phyloP scores from a whole-genome alignment of 1,140 invertebrate species.

The Thaumetopoea pityocampa region DNA sequence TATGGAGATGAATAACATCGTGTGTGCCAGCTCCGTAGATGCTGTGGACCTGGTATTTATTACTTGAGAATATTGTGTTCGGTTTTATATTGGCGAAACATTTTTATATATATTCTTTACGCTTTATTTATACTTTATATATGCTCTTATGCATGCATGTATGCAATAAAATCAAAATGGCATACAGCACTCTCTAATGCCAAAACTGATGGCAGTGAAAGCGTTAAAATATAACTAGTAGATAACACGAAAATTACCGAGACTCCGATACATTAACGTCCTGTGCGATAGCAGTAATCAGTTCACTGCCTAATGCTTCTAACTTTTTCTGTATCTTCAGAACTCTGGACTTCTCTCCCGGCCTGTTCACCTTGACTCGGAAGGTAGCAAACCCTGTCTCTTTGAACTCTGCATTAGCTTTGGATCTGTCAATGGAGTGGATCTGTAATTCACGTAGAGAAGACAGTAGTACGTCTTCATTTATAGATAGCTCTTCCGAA shows the following conservation, averaged over 20 bases:
- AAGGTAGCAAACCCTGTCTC: constrained; percentile 81
- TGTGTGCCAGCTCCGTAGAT: too few relatives aligned
- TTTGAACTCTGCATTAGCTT: constrained; percentile 78
- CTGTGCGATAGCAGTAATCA: constrained; percentile 76
- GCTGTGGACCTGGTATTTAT: too few relatives aligned
- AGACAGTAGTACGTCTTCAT: constrained; percentile 69
- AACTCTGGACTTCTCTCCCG: constrained; percentile 50
- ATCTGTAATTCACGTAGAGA: constrained; percentile 79
- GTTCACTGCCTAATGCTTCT: constrained; percentile 69
- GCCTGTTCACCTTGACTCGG: constrained; percentile 75
- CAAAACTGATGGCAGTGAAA: not conserved
- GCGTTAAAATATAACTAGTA: constrained; percentile 2
- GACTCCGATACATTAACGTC: constrained; percentile 60
- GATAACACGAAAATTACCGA: constrained; percentile 42
- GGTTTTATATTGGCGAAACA: too few relatives aligned
- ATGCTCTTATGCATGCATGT: too few relatives aligned
- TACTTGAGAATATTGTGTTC: too few relatives aligned
- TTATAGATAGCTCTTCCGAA: constrained; percentile 73
- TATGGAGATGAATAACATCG: too few relatives aligned
- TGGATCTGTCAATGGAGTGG: constrained; percentile 82
- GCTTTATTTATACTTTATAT: too few relatives aligned
- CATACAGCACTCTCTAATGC: too few relatives aligned
- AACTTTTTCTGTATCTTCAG: constrained; percentile 73
- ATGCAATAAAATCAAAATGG: too few relatives aligned
- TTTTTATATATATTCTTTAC: too few relatives aligned